A percentile compares a stretch with the other conserved stretches of the same genome.
These are phyloP conservation scores for Diploscapter pachys DNA, from an alignment of 1,140 invertebrate species.

Conservation along the genomic window DNA sequence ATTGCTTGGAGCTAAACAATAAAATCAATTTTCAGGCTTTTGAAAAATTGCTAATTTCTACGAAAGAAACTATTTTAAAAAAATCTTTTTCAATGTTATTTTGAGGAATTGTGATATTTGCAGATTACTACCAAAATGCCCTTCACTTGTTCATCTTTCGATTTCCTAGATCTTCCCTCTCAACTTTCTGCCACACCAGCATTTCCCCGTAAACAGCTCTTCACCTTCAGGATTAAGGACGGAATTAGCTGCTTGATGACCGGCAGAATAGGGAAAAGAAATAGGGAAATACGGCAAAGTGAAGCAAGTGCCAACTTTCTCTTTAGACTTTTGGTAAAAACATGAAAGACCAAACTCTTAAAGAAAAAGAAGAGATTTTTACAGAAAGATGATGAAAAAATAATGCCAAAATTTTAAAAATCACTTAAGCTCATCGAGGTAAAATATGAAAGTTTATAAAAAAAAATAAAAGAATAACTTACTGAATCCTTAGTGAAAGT, in stretches of 20 bases:
- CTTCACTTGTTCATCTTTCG: background rate
- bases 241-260: too few species aligned
- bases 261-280: too few species aligned
- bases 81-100: background rate
- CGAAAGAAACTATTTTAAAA: background rate
- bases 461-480: background rate
- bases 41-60: background rate
- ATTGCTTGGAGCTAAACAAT: slow-evolving; percentile 34
- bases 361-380: background rate
- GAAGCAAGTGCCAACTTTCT: too few species aligned
- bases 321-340: too few species aligned
- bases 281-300: too few species aligned
- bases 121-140: background rate
- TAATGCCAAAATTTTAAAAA: background rate
- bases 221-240: too few species aligned
- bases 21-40: background rate
- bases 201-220: too few species aligned
- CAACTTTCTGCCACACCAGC: background rate
- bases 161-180: background rate
- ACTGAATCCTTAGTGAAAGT: slow-evolving; percentile 48
- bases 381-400: background rate
- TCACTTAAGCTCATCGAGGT: background rate
- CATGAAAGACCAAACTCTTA: too few species aligned
- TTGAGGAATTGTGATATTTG: background rate
- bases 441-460: too few species aligned